Evolutionary conservation across 2,113 vertebrate genomes (phyloP).

Genomic region (Romanogobio albipinnatus): DNA sequence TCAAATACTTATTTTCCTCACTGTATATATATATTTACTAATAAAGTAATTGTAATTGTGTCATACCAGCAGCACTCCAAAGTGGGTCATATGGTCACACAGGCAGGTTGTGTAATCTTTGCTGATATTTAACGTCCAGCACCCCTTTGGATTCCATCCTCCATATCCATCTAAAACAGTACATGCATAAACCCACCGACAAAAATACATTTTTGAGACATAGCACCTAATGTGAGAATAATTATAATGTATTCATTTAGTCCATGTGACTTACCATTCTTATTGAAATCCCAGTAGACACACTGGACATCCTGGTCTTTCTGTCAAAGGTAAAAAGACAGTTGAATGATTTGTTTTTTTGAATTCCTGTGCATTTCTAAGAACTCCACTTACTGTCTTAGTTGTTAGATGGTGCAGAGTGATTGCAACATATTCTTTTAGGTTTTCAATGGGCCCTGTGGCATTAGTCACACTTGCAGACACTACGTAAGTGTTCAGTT

Average conservation of each 20-base stretch:
- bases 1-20: too few relatives aligned
- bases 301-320: constrained; percentile 71
- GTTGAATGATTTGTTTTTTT: background rate
- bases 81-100: constrained; percentile 93
- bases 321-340: constrained; percentile 68
- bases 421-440: constrained; percentile 78
- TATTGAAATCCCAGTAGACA: constrained; percentile 87
- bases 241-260: background rate
- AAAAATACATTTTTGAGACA: background rate
- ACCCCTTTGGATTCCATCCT: constrained; percentile 85
- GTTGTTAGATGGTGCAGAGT: constrained; percentile 76
- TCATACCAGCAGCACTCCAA: constrained; percentile 88
- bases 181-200: constrained; percentile 30
- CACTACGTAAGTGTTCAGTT: constrained; percentile 84
- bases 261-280: constrained; percentile 73
- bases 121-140: constrained; percentile 76
- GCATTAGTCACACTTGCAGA: constrained; percentile 84
- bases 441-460: constrained; percentile 72
- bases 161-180: constrained; percentile 79
- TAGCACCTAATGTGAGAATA: background rate
- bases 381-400: constrained; percentile 71
- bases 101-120: constrained; percentile 83
- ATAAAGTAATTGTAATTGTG: background rate
- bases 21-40: too few relatives aligned
- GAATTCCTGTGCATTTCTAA: background rate